Evolutionary conservation across 2,113 vertebrate species (phyloP).

Genomic region (Malurus cyaneus): DNA sequence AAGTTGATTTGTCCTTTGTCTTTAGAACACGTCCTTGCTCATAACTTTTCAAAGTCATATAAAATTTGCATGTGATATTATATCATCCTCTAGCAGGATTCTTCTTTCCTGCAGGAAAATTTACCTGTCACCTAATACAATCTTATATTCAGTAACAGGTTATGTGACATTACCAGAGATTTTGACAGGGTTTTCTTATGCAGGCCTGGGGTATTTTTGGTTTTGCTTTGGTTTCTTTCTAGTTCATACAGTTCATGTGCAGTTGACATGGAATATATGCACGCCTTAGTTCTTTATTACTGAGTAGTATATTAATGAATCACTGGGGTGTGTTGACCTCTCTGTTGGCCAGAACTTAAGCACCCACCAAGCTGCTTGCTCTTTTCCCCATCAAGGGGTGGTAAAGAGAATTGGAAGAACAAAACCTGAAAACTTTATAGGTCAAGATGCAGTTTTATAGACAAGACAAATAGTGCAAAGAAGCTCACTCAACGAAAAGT

Average conservation of each 20-base stretch:
- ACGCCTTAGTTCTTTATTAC: not conserved
- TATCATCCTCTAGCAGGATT: not conserved
- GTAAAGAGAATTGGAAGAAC: not conserved
- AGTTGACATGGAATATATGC: not conserved
- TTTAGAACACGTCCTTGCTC: not conserved
- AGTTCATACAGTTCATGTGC: not conserved
- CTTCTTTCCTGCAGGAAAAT: not conserved
- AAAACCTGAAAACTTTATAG: not conserved
- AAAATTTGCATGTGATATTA: not conserved
- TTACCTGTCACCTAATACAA: not conserved
- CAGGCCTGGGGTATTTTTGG: accelerated
- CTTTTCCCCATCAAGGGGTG: not conserved
- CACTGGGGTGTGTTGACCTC: not conserved
- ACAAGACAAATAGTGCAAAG: not conserved
- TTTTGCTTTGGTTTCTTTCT: not conserved
- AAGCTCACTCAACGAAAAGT: accelerated
- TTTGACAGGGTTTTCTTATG: not conserved
- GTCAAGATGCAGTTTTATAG: not conserved
- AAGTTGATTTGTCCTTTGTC: not conserved
- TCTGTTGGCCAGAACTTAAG: not conserved
- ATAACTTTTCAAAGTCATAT: not conserved
- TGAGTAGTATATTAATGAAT: not conserved
- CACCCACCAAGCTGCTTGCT: not conserved
- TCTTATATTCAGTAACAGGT: not conserved
- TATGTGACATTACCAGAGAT: not conserved